These are phyloP conservation scores for Colius striatus DNA, from an alignment of 2,113 vertebrate species.

Conservation along the genomic window DNA sequence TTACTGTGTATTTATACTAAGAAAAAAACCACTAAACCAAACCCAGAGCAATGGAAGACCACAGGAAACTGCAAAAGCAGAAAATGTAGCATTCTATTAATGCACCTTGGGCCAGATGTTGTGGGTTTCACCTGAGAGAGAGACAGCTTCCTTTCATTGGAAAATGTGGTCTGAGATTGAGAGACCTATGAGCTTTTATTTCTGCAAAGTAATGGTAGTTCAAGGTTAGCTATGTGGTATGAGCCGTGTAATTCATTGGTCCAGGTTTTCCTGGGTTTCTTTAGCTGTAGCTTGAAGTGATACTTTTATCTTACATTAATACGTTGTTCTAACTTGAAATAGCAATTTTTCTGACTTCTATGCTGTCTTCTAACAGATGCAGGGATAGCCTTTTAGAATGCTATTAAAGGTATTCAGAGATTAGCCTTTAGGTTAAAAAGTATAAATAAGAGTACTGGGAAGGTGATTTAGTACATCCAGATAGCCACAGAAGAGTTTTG, in stretches of 20 bases:
- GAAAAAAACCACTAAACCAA: neutral
- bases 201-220: neutral
- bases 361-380: neutral
- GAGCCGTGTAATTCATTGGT: neutral
- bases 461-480: neutral
- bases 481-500: neutral
- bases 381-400: neutral
- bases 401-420: neutral
- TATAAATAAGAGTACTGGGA: neutral
- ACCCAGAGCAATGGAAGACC: neutral
- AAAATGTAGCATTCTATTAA: neutral
- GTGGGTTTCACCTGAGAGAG: neutral
- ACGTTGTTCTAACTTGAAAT: conserved; percentile 38
- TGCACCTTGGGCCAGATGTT: neutral
- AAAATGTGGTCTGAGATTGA: neutral
- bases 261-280: neutral
- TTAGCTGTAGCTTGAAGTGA: neutral
- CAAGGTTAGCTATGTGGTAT: neutral
- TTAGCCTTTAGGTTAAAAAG: neutral
- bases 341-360: neutral
- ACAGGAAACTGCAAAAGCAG: neutral
- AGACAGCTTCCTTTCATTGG: neutral
- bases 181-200: neutral
- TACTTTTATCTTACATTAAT: conserved; percentile 26
- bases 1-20: neutral